phyloP scores from a whole-genome alignment of 1,140 invertebrate species.

The Psilanteris sp. region DNA sequence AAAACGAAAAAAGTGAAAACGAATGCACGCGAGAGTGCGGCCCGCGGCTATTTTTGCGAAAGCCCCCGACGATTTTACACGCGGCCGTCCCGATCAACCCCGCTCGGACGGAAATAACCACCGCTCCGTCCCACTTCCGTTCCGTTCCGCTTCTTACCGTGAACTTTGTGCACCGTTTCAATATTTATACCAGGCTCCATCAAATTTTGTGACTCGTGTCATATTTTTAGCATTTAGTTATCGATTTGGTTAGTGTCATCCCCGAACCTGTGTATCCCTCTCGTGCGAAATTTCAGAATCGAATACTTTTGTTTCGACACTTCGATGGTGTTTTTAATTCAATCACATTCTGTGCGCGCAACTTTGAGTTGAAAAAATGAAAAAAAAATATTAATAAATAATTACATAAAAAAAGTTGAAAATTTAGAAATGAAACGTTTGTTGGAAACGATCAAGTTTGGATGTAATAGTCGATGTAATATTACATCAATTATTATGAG shows the following conservation, averaged over 20 bases:
- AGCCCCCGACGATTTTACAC: slow-evolving; percentile 39
- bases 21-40: slow-evolving; percentile 11
- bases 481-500: too few species aligned
- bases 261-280: too few species aligned
- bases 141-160: slow-evolving; percentile 34
- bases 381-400: too few species aligned
- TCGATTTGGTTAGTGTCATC: slow-evolving; percentile 32
- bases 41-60: slow-evolving; percentile 48
- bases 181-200: slow-evolving; percentile 38
- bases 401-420: too few species aligned
- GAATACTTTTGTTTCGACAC: too few species aligned
- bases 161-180: slow-evolving; percentile 51
- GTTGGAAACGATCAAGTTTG: too few species aligned
- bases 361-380: too few species aligned
- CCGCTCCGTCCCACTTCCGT: slow-evolving; percentile 1
- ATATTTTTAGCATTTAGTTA: slow-evolving; percentile 49
- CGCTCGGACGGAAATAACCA: slow-evolving; percentile 31
- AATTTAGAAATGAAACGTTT: too few species aligned
- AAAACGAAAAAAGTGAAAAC: slow-evolving; percentile 10
- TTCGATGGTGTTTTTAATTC: too few species aligned
- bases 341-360: too few species aligned
- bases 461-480: too few species aligned
- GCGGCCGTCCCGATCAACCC: slow-evolving; percentile 40
- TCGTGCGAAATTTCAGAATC: too few species aligned
- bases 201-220: slow-evolving; percentile 34